These are phyloP conservation scores for Aelia acuminata DNA, from an alignment of 2,888 invertebrate genomes.

Conservation along the genomic window DNA sequence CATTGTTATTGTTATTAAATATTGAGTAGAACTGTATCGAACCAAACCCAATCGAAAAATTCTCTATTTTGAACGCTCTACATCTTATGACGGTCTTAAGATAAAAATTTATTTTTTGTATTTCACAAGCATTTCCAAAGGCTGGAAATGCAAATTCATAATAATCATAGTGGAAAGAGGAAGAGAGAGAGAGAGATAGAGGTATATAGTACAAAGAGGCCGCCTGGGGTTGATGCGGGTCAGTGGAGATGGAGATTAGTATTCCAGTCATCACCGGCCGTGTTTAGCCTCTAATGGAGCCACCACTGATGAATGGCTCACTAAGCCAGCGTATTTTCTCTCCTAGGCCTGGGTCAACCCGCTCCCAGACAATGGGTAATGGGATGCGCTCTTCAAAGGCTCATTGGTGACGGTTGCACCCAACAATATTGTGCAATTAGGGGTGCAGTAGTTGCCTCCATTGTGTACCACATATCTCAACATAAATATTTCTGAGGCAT, in stretches of 20 bases:
- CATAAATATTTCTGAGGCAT: slow-evolving; percentile 27
- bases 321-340: slow-evolving; percentile 32
- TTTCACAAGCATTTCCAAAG: no score
- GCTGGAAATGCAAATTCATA: no score
- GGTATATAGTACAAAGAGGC: not conserved
- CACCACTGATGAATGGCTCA: slow-evolving; percentile 24
- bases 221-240: not conserved
- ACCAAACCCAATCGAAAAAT: no score
- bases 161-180: not conserved
- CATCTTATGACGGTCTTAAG: no score
- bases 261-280: slow-evolving; percentile 26
- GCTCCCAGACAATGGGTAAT: slow-evolving; percentile 9
- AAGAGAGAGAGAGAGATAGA: no score
- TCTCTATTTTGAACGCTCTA: no score
- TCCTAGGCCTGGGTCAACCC: slow-evolving; percentile 1
- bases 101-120: no score
- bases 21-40: no score
- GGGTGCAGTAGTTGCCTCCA: not conserved
- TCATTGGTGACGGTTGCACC: slow-evolving; percentile 17
- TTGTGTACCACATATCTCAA: not conserved
- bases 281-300: slow-evolving; percentile 21
- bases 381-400: slow-evolving; percentile 1
- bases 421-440: slow-evolving; percentile 41
- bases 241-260: slow-evolving; percentile 37
- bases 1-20: no score